Base-by-base conservation (phyloP, 2,888 invertebrate species). In the Xanthia togata region DNA sequence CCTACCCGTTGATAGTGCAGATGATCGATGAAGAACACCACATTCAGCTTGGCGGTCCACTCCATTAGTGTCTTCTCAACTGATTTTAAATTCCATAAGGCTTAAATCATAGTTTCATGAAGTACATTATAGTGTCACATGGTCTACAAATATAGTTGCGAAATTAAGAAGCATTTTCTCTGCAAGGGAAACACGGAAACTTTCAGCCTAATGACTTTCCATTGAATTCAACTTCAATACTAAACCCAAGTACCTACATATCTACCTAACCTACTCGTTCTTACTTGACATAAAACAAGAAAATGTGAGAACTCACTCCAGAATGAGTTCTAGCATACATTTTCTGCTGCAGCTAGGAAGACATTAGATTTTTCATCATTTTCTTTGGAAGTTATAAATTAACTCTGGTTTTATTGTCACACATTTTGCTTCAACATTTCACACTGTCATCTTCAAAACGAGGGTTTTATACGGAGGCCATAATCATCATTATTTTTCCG, bases 401-500 rank as follows among this genome's bases (percentile, higher is more conserved):
- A 26, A 20, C 4, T 70, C 17, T n/a, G 35, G 23, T 38, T 44
- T 69, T 26, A 14, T 23, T 26, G 26, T 31, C 23, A n/a, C 60
- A 53, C n/a, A 73, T 38, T 62, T 35, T 63, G 50, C 80, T 55
- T 47, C n/a, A 41, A 41, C 14, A 79, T 68, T 76, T 50, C 41
- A 70, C 69, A 50, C 44, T 62, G 64, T 65, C 69, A 70, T 76
- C 14, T 64, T 31, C 44, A 67, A 38, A 47, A 59, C n/a, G 76
- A 64, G 53, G 9, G 5, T 63, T 64, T 73, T 63, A 63, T 55
- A 41, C 38, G 20, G 41, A 55, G 20, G 5, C 47, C 47, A 47
- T 55, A 73, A 63, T 78, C 62, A 73, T 55, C 62, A 63, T 80
- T 47, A 63, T 55, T 81, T 78, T 62, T 9, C 47, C 47, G 20